Conservation (phyloP, 2,888 invertebrate genomes). For the Nebria brevicollis region DNA sequence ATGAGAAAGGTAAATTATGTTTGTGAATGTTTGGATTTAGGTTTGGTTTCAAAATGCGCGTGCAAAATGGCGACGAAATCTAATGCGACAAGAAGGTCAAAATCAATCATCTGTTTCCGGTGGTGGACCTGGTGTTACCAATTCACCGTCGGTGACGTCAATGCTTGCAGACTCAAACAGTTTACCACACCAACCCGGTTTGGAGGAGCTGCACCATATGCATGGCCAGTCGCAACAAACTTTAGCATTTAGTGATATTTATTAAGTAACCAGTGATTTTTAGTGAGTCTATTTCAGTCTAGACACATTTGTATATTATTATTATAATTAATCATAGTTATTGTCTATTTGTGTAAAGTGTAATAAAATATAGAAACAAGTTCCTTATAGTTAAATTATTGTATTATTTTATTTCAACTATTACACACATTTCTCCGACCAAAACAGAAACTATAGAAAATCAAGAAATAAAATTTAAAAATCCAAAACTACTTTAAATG, state of each 20-base stretch:
- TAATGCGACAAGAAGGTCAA: constrained; percentile 83
- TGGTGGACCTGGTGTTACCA: constrained; percentile 56
- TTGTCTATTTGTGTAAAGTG: constrained; percentile 1
- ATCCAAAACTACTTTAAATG: too few species aligned
- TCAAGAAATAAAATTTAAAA: too few species aligned
- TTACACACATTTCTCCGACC: too few species aligned
- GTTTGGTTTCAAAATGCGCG: constrained; percentile 99
- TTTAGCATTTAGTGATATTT: constrained; percentile 60
- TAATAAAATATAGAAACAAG: not conserved
- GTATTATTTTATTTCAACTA: not conserved
- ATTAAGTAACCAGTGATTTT: constrained; percentile 53
- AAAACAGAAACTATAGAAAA: too few species aligned
- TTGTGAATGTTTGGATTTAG: constrained; percentile 64
- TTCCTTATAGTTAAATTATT: not conserved
- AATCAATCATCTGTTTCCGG: constrained; percentile 51
- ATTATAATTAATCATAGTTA: not conserved
- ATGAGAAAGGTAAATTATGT: not conserved
- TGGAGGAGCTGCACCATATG: constrained; percentile 66
- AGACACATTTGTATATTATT: not conserved
- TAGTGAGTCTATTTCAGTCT: not conserved
- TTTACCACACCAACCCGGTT: constrained; percentile 64
- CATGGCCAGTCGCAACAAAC: constrained; percentile 26
- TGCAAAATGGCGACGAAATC: constrained; percentile 96
- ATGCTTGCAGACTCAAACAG: constrained; percentile 64
- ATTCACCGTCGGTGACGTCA: constrained; percentile 57